phyloP scores from a whole-genome alignment of 1,140 invertebrate genomes.

The Sminthurinus signatus region DNA sequence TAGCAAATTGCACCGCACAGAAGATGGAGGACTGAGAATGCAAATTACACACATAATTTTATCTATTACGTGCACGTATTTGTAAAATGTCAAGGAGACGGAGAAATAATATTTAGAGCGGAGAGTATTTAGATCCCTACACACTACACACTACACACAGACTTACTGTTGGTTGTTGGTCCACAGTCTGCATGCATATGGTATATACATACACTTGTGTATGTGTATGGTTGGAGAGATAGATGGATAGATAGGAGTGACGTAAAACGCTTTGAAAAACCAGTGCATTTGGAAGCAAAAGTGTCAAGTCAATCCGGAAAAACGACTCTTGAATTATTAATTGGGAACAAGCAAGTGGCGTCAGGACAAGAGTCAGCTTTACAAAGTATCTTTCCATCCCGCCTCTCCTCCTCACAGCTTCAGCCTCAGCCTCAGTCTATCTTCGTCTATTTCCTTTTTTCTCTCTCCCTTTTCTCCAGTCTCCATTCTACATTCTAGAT shows the following conservation, averaged over 20 bases:
- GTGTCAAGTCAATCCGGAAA: conserved; percentile 12
- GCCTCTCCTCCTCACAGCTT: not conserved
- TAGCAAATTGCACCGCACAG: too few relatives aligned
- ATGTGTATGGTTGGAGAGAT: too few relatives aligned
- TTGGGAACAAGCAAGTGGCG: not conserved
- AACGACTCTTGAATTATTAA: conserved; percentile 14
- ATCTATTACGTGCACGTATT: too few relatives aligned
- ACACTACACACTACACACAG: too few relatives aligned
- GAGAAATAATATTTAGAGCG: too few relatives aligned
- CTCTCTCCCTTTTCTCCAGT: not conserved
- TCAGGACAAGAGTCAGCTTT: not conserved
- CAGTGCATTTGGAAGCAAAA: not conserved
- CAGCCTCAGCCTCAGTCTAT: not conserved
- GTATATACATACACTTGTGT: too few relatives aligned
- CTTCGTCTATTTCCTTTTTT: not conserved
- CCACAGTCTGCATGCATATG: too few relatives aligned
- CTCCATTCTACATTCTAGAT: not conserved
- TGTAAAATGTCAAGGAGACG: too few relatives aligned
- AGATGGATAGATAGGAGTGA: not conserved
- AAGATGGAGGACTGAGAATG: too few relatives aligned
- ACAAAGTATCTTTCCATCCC: not conserved
- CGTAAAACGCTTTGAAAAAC: conserved; percentile 5
- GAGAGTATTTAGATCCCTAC: too few relatives aligned
- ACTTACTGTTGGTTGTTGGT: too few relatives aligned
- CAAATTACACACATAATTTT: too few relatives aligned